These are phyloP conservation scores for Tapirus indicus DNA, from an alignment of 2,797 vertebrate species.

Conservation along the genomic window DNA sequence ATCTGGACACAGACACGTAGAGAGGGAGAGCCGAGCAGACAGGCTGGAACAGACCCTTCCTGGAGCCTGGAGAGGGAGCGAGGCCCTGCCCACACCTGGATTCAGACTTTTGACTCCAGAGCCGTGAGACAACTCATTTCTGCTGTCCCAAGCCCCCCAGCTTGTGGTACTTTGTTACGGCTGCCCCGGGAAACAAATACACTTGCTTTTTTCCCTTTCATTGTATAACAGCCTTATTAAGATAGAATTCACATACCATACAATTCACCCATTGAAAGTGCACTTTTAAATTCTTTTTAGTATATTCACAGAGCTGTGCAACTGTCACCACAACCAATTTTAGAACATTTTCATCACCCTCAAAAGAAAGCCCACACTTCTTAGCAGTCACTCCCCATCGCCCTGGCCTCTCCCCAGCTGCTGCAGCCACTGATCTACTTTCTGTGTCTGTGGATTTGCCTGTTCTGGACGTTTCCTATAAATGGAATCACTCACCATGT, in stretches of 20 bases:
- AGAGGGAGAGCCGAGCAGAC: neutral
- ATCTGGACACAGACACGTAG: neutral
- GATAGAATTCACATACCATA: neutral
- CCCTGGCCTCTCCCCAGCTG: neutral
- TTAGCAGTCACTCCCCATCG: neutral
- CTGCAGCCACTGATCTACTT: neutral
- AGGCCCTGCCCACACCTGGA: accelerated
- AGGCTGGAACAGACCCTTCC: neutral
- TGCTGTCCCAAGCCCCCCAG: neutral
- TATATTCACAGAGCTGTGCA: neutral
- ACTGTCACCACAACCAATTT: neutral
- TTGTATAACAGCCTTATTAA: neutral
- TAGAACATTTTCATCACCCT: neutral
- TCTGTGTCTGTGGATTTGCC: neutral
- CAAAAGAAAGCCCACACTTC: neutral
- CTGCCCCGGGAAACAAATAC: neutral
- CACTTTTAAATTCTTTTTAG: neutral
- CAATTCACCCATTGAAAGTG: neutral
- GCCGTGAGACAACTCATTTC: neutral
- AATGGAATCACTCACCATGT: neutral
- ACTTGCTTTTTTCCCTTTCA: accelerated
- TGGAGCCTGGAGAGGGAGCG: neutral
- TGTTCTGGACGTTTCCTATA: neutral
- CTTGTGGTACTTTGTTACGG: neutral
- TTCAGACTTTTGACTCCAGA: neutral